Conservation (phyloP, 1,140 invertebrate species). For the Cydia splendana region DNA sequence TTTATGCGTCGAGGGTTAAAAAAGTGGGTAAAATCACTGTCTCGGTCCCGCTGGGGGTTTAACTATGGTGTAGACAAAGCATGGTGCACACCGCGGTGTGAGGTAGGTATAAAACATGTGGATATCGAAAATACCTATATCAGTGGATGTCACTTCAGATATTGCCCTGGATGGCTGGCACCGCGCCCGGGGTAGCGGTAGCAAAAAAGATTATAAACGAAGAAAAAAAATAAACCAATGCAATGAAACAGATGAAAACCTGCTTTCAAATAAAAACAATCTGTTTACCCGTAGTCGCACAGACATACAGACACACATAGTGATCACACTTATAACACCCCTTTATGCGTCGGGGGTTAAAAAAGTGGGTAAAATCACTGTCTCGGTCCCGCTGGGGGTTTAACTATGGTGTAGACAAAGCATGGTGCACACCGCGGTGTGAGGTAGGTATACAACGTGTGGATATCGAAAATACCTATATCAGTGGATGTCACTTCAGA, state of each 20-base stretch:
- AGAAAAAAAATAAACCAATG: too few species aligned
- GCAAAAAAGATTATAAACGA: not conserved
- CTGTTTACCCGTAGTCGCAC: too few species aligned
- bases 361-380: too few species aligned
- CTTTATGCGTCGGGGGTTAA: too few species aligned
- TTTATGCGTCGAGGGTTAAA: too few species aligned
- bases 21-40: too few species aligned
- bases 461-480: constrained; percentile 32
- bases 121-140: constrained; percentile 32
- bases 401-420: not conserved
- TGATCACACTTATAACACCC: too few species aligned
- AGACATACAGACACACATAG: too few species aligned
- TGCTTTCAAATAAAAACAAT: too few species aligned
- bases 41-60: too few species aligned
- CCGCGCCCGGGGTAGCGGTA: not conserved
- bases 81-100: not conserved
- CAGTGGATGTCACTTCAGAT: constrained; percentile 33
- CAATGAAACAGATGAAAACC: too few species aligned
- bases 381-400: too few species aligned
- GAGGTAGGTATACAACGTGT: not conserved
- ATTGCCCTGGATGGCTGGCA: constrained; percentile 26
- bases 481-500: constrained; percentile 33
- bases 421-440: constrained; percentile 1
- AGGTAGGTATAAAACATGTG: not conserved
- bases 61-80: not conserved